Evolutionary conservation across 2,113 vertebrate species (phyloP), one percentile per base, ranked within the genome.

Genomic region (Heterocephalus glaber): DNA sequence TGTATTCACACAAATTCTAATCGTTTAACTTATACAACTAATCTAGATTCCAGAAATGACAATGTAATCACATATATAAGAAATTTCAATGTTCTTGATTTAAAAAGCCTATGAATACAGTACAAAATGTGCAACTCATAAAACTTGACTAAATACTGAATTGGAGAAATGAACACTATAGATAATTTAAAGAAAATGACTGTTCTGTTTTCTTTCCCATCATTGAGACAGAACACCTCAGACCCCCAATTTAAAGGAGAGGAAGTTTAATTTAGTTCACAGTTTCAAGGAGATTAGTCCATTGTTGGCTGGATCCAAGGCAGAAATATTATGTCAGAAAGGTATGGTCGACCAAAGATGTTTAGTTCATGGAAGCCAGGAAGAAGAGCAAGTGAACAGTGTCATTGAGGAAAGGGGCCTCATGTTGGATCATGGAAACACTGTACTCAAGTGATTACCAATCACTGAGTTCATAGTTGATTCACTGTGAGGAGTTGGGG

Each of bases 121-220:
- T 63, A 19, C 2, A 14, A 60, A 58, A 41, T 12, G 33, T 41
- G 7, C 1, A 81, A 24, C 4, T 70, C 56, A 33, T 49, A 35
- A 65, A 20, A 3, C 6, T 28, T 44, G 2, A 28, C 8, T 89
- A 61, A 0, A 16, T 33, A 24, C 2, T 70, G 24, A 54, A 33
- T 74, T 35, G 19, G 6, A 22, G 19, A 58, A 89, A 90, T 68
- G 41, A 38, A 61, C 11, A n/a, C 3, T 56, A 1, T 19, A 38
- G 1, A 44, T 5, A 3, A 13, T 49, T 19, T 41, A 3, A 8
- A 0, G 0, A 30, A 12, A n/a, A 14, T 2, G 24, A 3, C 38
- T 56, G 1, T 28, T 26, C 13, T 16, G 26, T 76, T 47, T 13
- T 24, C 24, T 76, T 76, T 76, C 41, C 12, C 24, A 14, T 47